Conservation (phyloP, 1,140 invertebrate genomes). For the Cataglyphis hispanica region DNA sequence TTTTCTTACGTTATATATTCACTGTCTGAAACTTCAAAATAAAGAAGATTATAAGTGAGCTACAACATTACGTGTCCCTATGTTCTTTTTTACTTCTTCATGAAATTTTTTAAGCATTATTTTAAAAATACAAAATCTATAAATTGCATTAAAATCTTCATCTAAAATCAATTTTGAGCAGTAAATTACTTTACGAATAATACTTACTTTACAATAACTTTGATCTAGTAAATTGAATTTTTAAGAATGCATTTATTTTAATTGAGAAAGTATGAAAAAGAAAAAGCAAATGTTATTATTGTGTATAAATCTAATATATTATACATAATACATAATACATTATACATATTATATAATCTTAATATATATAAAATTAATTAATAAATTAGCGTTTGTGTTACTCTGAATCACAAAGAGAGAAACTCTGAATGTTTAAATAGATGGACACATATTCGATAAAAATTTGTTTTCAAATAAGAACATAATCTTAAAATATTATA, state of each 20-base stretch:
- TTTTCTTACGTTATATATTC: not conserved
- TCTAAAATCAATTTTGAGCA: not conserved
- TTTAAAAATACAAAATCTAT: not conserved
- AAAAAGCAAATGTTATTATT: not conserved
- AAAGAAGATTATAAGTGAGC: slow-evolving; percentile 11
- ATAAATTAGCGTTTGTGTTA: not conserved
- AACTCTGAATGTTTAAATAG: not conserved
- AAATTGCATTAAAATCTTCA: not conserved
- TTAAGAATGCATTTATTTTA: not conserved
- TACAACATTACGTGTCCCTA: not conserved
- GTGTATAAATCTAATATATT: no score
- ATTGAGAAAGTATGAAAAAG: not conserved
- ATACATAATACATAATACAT: no score
- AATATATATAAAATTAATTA: no score
- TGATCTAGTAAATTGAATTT: not conserved
- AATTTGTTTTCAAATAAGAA: no score
- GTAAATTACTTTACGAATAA: slow-evolving; percentile 1
- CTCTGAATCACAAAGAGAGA: not conserved
- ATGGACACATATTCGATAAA: no score
- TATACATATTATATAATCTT: no score
- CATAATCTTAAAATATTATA: no score
- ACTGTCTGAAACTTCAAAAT: slow-evolving; percentile 7
- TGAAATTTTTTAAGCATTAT: not conserved
- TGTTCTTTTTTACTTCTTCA: not conserved
- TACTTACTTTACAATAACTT: no score